Base-by-base conservation (phyloP, 2,113 vertebrate genomes). In the Malurus cyaneus region DNA sequence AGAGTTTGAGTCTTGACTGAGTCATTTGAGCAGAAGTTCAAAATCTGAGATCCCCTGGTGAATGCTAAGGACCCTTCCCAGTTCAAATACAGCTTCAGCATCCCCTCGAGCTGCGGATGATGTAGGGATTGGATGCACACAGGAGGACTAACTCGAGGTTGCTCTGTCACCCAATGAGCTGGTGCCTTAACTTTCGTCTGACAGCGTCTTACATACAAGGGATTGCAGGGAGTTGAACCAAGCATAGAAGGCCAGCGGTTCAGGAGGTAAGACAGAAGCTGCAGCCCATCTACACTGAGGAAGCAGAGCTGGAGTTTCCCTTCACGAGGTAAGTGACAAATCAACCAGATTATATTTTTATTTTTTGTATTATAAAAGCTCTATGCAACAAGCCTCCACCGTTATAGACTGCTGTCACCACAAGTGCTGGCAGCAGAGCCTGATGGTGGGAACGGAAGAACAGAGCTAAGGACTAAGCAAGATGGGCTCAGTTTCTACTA, bases 11-110 rank as follows among this genome's bases (percentile, higher is more conserved):
- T 34, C 13, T n/a, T 18, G 26, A 32, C 20, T 3, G 36, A 54
- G 14, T 67, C 52, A 34, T 10, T 47, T 44, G 24, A 53, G 8
- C 15, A 46, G 49, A 59, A 9, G 44, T 89, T 87, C 9, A 47
- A 36, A 88, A 29, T 8, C 3, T 0, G 26, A 78, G 60, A 12
- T 67, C 52, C n/a, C 14, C 31, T 61, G n/a, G 41, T 69, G 14
- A 66, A 61, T 3, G 12, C 49, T 74, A 21, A 64, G n/a, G 1
- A 1, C 39, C 0, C 3, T 66, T 76, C 29, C 17, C 19, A 12
- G 56, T 66, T 72, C 70, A 88, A 72, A 66, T 19, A 54, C 39
- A 52, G 54, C 26, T 59, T 86, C 56, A 23, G 26, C 60, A 46
- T 36, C 47, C 59, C 36, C 28, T 71, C 36, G 1, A 9, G 5